Percentiles rank a stretch among this genome's conserved stretches.
Evolutionary conservation across 2,888 invertebrate genomes (phyloP).

Genomic region (Digitonthophagus gazella): DNA sequence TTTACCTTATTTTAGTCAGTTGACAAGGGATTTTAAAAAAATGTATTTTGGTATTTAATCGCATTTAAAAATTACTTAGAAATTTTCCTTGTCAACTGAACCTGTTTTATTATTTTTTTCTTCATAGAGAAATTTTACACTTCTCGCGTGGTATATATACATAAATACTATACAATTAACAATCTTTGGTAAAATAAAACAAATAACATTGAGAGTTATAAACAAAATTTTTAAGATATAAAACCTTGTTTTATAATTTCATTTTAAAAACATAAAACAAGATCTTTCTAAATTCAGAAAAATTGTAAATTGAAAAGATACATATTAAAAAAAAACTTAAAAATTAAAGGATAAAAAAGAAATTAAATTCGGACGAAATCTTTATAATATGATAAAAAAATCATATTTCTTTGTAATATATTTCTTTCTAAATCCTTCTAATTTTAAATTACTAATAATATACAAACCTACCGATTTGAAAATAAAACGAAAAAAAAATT

Average conservation of each 20-base stretch:
- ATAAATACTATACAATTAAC: slow-evolving; percentile 50
- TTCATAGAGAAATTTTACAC: not conserved
- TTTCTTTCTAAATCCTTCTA: slow-evolving; percentile 6
- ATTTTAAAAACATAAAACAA: no score
- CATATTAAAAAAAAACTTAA: not conserved
- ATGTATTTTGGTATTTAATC: slow-evolving; percentile 21
- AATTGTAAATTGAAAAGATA: slow-evolving; percentile 3
- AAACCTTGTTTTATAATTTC: slow-evolving; percentile 6
- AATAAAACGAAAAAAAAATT: not conserved
- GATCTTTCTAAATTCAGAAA: slow-evolving; percentile 3
- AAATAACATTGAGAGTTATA: slow-evolving; percentile 37
- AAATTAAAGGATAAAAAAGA: no score
- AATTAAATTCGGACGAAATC: slow-evolving; percentile 1
- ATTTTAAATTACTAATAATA: slow-evolving; percentile 12
- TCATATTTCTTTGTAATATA: no score
- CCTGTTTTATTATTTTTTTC: not conserved
- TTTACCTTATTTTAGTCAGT: slow-evolving; percentile 43
- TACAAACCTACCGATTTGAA: not conserved
- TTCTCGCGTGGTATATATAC: slow-evolving; percentile 41
- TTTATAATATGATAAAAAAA: no score
- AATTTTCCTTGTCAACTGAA: not conserved
- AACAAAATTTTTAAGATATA: slow-evolving; percentile 21
- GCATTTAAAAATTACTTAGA: slow-evolving; percentile 8
- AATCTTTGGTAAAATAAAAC: slow-evolving; percentile 49
- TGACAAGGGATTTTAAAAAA: slow-evolving; percentile 23